These are phyloP conservation scores for Tipula helvola DNA, from an alignment of 2,888 invertebrate species.

Conservation along the genomic window DNA sequence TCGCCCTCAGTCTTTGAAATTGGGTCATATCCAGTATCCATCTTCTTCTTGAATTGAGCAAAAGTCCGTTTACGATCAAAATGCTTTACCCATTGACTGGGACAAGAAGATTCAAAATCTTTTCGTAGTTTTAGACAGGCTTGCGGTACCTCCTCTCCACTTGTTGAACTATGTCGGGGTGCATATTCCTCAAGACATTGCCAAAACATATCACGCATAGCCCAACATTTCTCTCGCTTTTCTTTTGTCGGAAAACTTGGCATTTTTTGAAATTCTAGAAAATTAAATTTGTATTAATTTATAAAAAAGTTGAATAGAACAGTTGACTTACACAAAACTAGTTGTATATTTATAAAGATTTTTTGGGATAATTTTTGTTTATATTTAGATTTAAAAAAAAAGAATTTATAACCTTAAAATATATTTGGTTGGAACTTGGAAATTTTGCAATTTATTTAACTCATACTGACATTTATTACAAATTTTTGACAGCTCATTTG, in stretches of 20 bases:
- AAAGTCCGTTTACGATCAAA: constrained; percentile 85
- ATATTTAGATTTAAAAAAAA: background rate
- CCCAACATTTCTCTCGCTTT: constrained; percentile 73
- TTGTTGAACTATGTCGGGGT: constrained; percentile 35
- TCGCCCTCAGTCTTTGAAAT: constrained; percentile 27
- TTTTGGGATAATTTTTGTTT: background rate
- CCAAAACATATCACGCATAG: constrained; percentile 77
- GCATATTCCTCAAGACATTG: constrained; percentile 66
- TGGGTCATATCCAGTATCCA: constrained; percentile 79
- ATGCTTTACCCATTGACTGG: constrained; percentile 83
- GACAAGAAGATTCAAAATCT: constrained; percentile 64
- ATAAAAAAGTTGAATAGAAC: background rate
- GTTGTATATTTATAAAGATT: background rate
- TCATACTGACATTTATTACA: background rate
- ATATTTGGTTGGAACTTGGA: background rate
- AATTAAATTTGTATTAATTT: background rate
- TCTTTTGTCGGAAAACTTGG: constrained; percentile 73
- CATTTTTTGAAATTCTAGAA: background rate
- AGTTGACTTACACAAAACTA: background rate
- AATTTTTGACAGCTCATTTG: background rate
- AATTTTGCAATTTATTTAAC: background rate
- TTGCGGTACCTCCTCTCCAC: constrained; percentile 40
- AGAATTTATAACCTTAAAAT: background rate
- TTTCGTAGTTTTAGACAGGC: constrained; percentile 58
- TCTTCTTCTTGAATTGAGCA: constrained; percentile 74